These are phyloP conservation scores for Motacilla alba DNA, from an alignment of 2,113 vertebrate genomes.

Conservation along the genomic window DNA sequence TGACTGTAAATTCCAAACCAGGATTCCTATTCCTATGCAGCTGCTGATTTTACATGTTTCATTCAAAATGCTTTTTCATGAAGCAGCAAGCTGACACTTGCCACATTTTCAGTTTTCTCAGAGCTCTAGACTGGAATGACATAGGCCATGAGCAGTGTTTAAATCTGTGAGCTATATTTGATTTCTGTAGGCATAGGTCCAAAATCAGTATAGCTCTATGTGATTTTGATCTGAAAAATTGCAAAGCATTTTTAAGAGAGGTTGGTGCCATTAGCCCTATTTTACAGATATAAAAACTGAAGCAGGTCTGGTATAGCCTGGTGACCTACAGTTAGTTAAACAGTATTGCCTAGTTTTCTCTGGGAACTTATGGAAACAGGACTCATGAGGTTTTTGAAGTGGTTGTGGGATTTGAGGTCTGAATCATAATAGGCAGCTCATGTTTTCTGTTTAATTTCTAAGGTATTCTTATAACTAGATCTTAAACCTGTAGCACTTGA, in stretches of 20 bases:
- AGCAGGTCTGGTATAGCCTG: not conserved
- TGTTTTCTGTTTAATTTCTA: not conserved
- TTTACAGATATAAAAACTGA: not conserved
- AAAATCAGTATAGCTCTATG: not conserved
- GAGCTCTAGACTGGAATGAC: conserved; percentile 24
- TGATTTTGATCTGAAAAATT: not conserved
- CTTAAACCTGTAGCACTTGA: not conserved
- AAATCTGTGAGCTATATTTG: not conserved
- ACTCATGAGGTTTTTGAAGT: not conserved
- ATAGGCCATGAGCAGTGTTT: conserved; percentile 27
- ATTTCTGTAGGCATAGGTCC: not conserved
- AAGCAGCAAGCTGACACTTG: conserved; percentile 57
- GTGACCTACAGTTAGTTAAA: not conserved
- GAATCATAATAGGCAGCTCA: not conserved
- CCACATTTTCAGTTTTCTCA: conserved; percentile 35
- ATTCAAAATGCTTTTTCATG: conserved; percentile 52
- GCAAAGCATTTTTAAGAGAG: not conserved
- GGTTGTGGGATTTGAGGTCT: not conserved
- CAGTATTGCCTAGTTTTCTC: not conserved
- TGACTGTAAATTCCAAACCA: conserved; percentile 31
- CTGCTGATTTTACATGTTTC: conserved; percentile 56
- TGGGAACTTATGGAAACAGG: not conserved
- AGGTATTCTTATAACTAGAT: not conserved
- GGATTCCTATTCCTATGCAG: conserved; percentile 48
- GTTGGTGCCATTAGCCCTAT: not conserved